Evolutionary conservation across 2,888 invertebrate species (phyloP), one percentile per base, ranked within the genome.

Genomic region (Junonia oenone): DNA sequence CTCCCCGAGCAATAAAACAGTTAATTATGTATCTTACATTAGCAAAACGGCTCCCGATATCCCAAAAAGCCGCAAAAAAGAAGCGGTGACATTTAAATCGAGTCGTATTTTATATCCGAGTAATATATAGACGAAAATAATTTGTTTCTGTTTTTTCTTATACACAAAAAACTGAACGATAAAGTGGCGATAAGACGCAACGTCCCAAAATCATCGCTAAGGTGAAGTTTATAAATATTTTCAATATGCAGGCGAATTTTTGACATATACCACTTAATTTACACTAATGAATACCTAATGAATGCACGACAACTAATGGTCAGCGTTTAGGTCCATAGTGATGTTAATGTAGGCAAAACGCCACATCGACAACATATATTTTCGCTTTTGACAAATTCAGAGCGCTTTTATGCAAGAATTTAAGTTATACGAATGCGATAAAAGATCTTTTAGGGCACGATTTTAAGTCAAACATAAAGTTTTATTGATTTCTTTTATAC

Each of bases 231-330:
- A 84, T 81, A 83, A 84, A 85, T 85, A 83, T 86, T 85, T 85
- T 79, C 80, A 78, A 73, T 77, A 69, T 51, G 63, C 75, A 63
- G 74, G 75, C 75, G 74, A 80, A 78, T 75, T 81, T 85, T 84
- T 85, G 87, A 88, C 86, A 87, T 87, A 89, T 88, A 88, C 83
- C 78, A 83, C 86, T 89, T 88, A 87, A 89, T 89, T 87, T 85
- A 82, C 81, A 80, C 83, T 87, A 89, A 88, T 87, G 84, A 89
- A 83, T 78, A 75, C 78, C 62, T 79, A 85, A 84, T 83, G 75
- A 82, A 83, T 85, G 83, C 80, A 76, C 68, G 68, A 76, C 76
- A 75, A 78, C 73, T 74, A 77, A 84, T 79, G 78, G 56, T 47
- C 51, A 55, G 22, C 48, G 37, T 43, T 56, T 48, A 52, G 27